Percentiles rank a stretch among this genome's conserved stretches.
Conservation (phyloP, 2,797 vertebrate species). For the Otus scops region DNA sequence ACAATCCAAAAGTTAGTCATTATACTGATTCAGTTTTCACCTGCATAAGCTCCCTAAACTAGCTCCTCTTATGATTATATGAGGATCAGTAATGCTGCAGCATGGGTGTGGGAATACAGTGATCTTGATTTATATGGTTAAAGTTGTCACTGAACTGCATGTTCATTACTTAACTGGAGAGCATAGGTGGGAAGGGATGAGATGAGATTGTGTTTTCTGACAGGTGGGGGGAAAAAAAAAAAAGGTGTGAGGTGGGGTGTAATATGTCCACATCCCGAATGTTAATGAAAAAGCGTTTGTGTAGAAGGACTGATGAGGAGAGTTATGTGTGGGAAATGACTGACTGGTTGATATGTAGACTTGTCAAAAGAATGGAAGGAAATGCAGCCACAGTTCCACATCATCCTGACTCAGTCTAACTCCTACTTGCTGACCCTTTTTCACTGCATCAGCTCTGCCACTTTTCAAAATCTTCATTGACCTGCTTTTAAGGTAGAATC, state of each 20-base stretch:
- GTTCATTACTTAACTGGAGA: background rate
- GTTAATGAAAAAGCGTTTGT: background rate
- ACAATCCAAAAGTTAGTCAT: background rate
- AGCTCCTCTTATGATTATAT: background rate
- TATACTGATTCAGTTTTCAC: background rate
- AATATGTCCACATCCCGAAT: background rate
- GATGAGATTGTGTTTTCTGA: background rate
- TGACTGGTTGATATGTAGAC: background rate
- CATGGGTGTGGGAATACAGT: background rate
- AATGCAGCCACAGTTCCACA: background rate
- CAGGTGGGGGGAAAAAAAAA: no score
- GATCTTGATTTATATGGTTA: background rate
- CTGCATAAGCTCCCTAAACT: background rate
- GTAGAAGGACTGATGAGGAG: background rate
- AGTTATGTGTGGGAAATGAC: background rate
- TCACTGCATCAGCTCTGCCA: background rate
- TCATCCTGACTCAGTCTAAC: background rate
- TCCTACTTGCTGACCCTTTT: background rate
- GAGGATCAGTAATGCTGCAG: background rate
- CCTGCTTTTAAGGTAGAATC: background rate
- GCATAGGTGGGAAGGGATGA: background rate
- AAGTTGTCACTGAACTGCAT: background rate
- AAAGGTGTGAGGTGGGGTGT: no score
- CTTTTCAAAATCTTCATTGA: background rate
- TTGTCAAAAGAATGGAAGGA: background rate